Conservation (phyloP, 2,113 vertebrate species). For the Protobothrops flavoviridis region DNA sequence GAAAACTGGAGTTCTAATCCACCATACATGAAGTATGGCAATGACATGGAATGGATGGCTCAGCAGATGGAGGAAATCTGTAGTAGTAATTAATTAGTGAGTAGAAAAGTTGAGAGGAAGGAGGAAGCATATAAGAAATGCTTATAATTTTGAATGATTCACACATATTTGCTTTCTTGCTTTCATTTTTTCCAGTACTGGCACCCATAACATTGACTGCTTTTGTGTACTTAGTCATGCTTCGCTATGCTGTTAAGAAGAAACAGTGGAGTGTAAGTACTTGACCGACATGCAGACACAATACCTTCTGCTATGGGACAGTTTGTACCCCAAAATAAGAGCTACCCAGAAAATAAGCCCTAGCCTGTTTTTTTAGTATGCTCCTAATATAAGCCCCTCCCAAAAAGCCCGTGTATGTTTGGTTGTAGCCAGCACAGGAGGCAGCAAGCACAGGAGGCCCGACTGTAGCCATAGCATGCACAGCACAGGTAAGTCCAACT, state of each 20-base stretch:
- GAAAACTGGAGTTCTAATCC: background rate
- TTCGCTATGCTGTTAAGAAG: constrained; percentile 47
- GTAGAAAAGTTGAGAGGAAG: background rate
- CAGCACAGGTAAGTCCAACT: too few species aligned
- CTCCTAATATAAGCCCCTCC: too few species aligned
- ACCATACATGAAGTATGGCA: background rate
- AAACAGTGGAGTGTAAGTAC: constrained; percentile 63
- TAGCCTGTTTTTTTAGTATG: too few species aligned
- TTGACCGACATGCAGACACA: background rate
- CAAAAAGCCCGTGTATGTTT: too few species aligned
- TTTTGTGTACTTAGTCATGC: constrained; percentile 53
- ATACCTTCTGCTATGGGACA: background rate
- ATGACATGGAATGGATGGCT: background rate
- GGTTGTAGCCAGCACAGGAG: too few species aligned
- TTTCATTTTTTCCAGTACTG: constrained; percentile 48
- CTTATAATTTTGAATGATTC: background rate
- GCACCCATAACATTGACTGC: constrained; percentile 40
- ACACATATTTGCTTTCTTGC: background rate
- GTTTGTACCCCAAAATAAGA: background rate
- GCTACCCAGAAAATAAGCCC: too few species aligned
- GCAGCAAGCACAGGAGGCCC: too few species aligned
- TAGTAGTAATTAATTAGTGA: background rate
- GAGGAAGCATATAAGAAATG: background rate
- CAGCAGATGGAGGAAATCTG: background rate
- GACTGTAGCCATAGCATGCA: too few species aligned